Evolutionary conservation across 2,113 vertebrate species (phyloP).

Genomic region (Notothenia rossii): DNA sequence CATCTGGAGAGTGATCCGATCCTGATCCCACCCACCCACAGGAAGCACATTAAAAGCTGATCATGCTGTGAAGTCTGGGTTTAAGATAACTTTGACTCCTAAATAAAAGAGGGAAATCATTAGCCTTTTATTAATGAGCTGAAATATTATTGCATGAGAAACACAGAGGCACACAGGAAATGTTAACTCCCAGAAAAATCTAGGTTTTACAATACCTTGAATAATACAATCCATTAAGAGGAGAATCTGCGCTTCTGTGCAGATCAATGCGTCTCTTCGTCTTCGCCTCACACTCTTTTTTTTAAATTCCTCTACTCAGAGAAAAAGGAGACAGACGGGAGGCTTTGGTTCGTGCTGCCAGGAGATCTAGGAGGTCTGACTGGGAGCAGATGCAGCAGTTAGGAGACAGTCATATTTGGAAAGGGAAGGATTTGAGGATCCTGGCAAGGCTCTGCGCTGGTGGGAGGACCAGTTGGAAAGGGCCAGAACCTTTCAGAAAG

Average conservation of each 20-base stretch:
- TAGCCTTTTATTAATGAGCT: conserved; percentile 13
- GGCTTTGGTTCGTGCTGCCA: conserved; percentile 64
- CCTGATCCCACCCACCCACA: conserved; percentile 31
- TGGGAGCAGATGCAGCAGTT: conserved; percentile 78
- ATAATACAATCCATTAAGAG: not conserved
- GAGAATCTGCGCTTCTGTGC: not conserved
- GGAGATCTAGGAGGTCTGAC: conserved; percentile 71
- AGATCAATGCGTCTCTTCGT: conserved; percentile 18
- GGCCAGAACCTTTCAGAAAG: conserved; percentile 62
- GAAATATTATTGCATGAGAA: not conserved
- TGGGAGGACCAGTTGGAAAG: conserved; percentile 73
- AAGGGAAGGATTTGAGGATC: conserved; percentile 58
- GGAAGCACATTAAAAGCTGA: conserved; percentile 5
- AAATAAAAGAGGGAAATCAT: conserved; percentile 10
- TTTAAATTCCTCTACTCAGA: conserved; percentile 33
- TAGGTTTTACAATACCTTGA: conserved; percentile 15
- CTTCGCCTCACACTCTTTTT: conserved; percentile 16
- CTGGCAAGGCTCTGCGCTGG: conserved; percentile 62
- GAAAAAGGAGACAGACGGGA: conserved; percentile 63
- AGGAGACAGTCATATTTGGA: conserved; percentile 70
- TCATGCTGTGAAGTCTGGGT: not conserved
- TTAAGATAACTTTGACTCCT: not conserved
- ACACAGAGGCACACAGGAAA: conserved; percentile 4
- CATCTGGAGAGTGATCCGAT: conserved; percentile 29
- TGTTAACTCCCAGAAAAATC: conserved; percentile 17